These are phyloP conservation scores for Pimpla rufipes DNA, from an alignment of 2,888 invertebrate genomes.

Conservation along the genomic window DNA sequence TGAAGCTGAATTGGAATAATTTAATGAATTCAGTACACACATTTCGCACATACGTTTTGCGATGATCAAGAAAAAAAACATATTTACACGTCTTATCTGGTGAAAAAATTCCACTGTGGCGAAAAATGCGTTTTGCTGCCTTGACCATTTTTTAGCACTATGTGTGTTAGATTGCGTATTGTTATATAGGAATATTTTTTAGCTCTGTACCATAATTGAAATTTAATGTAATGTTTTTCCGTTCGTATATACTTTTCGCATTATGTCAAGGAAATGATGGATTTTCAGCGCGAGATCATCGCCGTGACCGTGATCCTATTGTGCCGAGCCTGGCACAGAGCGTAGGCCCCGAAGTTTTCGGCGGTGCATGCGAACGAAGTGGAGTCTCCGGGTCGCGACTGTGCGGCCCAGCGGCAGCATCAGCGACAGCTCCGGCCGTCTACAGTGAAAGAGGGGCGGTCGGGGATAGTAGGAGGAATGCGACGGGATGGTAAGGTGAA, in stretches of 20 bases:
- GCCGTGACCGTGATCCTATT: constrained; percentile 1
- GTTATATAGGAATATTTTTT: no score
- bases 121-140: no score
- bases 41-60: no score
- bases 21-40: no score
- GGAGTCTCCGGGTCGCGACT: constrained; percentile 23
- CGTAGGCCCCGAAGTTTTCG: constrained; percentile 34
- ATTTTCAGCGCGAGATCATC: neutral
- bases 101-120: no score
- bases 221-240: neutral
- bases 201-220: no score
- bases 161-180: no score
- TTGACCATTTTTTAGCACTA: no score
- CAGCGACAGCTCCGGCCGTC: neutral
- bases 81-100: no score
- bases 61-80: no score
- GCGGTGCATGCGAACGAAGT: constrained; percentile 23
- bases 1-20: no score
- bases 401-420: neutral
- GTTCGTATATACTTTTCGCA: neutral
- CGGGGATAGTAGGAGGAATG: constrained; percentile 68
- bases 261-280: neutral
- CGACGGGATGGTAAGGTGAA: constrained; percentile 77
- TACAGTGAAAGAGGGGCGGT: constrained; percentile 16
- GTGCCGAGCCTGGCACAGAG: constrained; percentile 39